Conservation (phyloP, 1,140 invertebrate species). For the Hirudo medicinalis region DNA sequence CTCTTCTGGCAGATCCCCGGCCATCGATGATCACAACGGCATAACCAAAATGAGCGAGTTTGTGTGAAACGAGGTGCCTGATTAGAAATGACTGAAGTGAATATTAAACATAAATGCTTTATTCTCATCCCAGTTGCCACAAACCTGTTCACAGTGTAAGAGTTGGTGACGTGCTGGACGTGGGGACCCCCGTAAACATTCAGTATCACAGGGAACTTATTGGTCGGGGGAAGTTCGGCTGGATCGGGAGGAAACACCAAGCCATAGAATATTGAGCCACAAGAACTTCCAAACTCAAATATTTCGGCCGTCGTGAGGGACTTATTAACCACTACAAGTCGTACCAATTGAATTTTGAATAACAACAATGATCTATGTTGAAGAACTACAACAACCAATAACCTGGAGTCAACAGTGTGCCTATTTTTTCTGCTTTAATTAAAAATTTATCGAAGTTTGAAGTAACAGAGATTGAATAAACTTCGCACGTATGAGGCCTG, state of each 20-base stretch:
- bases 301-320: too few relatives aligned
- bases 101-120: background rate
- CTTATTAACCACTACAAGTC: too few relatives aligned
- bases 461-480: constrained; percentile 51
- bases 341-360: background rate
- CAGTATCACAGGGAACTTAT: constrained; percentile 79
- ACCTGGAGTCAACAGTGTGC: too few relatives aligned
- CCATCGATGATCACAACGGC: constrained; percentile 90
- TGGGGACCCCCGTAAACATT: constrained; percentile 96
- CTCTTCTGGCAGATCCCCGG: constrained; percentile 79
- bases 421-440: too few relatives aligned
- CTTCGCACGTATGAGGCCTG: constrained; percentile 60
- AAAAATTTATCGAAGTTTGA: too few relatives aligned
- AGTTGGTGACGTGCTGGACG: constrained; percentile 90
- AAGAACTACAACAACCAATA: too few relatives aligned
- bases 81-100: background rate
- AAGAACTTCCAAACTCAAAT: too few relatives aligned
- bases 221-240: too few relatives aligned
- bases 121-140: background rate
- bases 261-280: too few relatives aligned
- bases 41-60: constrained; percentile 88
- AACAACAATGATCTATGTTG: too few relatives aligned
- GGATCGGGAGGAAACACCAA: too few relatives aligned
- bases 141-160: constrained; percentile 62
- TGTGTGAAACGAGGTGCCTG: constrained; percentile 43